Evolutionary conservation across 1,140 invertebrate genomes (phyloP).

Genomic region (Saccostrea cuccullata): DNA sequence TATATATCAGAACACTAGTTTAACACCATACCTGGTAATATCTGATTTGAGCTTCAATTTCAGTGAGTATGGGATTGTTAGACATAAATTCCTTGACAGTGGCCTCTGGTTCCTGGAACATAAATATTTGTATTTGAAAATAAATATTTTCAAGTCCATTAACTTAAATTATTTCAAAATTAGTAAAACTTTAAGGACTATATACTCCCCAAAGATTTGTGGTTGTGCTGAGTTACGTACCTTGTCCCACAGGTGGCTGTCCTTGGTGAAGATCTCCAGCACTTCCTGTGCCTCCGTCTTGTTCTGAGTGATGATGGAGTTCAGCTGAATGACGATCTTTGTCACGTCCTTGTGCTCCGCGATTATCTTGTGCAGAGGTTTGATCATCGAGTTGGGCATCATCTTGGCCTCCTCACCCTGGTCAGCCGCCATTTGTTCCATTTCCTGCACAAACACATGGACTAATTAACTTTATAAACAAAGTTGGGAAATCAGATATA

Average conservation of each 20-base stretch:
- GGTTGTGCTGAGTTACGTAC: slow-evolving; percentile 55
- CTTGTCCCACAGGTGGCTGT: slow-evolving; percentile 77
- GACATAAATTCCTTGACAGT: slow-evolving; percentile 89
- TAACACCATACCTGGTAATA: slow-evolving; percentile 74
- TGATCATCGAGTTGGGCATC: slow-evolving; percentile 69
- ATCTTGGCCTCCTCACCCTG: slow-evolving; percentile 76
- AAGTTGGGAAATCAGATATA: no score
- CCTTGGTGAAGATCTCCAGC: slow-evolving; percentile 74
- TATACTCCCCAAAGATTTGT: no score
- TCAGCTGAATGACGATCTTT: slow-evolving; percentile 78
- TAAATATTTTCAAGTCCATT: no score
- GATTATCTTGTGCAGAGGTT: slow-evolving; percentile 78
- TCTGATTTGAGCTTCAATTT: slow-evolving; percentile 88
- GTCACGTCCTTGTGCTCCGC: slow-evolving; percentile 79
- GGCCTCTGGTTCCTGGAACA: slow-evolving; percentile 83
- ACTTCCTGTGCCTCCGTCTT: slow-evolving; percentile 76
- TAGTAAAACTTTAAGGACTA: no score
- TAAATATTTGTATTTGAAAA: neutral
- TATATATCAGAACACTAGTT: neutral
- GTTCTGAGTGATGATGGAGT: slow-evolving; percentile 77
- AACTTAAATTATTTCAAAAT: no score
- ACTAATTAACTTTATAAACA: no score
- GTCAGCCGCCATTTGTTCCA: slow-evolving; percentile 72
- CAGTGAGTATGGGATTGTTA: slow-evolving; percentile 85
- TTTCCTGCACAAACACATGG: slow-evolving; percentile 66